These are phyloP conservation scores for Mustela nigripes DNA, from an alignment of 2,113 vertebrate genomes.

Conservation along the genomic window DNA sequence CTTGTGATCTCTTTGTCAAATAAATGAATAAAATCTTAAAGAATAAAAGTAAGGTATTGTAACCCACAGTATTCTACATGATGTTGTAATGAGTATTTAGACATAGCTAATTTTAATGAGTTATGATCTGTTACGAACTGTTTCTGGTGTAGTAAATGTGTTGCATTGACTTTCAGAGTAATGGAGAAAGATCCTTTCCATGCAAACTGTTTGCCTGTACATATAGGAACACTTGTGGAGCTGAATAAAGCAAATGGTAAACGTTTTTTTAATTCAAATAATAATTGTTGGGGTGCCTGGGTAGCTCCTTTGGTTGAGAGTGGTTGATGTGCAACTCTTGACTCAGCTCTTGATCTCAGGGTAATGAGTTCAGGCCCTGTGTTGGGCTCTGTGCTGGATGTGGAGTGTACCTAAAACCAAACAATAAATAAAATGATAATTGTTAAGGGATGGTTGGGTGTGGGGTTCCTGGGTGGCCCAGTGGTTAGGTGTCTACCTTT, in stretches of 20 bases:
- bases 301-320: background rate
- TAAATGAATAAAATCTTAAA: no score
- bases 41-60: no score
- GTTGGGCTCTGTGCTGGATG: background rate
- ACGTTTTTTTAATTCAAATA: slow-evolving; percentile 34
- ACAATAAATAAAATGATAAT: background rate
- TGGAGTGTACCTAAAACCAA: background rate
- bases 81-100: background rate
- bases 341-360: background rate
- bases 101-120: background rate
- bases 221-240: slow-evolving; percentile 98
- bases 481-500: background rate
- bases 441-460: background rate
- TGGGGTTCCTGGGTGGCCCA: background rate
- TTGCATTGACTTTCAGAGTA: slow-evolving; percentile 90
- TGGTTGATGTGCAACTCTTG: background rate
- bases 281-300: background rate
- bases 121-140: background rate
- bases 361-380: background rate
- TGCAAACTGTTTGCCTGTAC: slow-evolving; percentile 98
- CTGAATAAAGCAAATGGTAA: slow-evolving; percentile 99
- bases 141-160: background rate
- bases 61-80: fast-evolving
- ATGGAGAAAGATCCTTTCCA: slow-evolving; percentile 99
- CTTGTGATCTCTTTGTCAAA: no score